phyloP scores from a whole-genome alignment of 2,888 invertebrate genomes.

The Exephanes ischioxanthus region DNA sequence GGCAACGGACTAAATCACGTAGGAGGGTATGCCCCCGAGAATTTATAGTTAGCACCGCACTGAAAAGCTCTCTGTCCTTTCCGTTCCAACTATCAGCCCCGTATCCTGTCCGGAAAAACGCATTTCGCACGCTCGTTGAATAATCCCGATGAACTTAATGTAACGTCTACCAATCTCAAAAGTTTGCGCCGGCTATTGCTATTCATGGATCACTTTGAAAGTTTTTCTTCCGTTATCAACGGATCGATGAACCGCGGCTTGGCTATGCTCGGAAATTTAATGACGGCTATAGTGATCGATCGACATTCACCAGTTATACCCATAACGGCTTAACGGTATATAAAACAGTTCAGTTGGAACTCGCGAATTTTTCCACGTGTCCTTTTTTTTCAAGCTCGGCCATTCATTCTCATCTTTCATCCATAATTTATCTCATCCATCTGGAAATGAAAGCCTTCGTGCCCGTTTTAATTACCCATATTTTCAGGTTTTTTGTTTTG shows the following conservation, averaged over 20 bases:
- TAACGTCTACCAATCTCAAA: slow-evolving; percentile 44
- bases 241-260: slow-evolving; percentile 20
- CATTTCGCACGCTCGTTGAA: slow-evolving; percentile 68
- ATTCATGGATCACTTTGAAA: slow-evolving; percentile 45
- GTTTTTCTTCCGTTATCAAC: neutral
- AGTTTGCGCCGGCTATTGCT: slow-evolving; percentile 36
- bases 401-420: slow-evolving; percentile 13
- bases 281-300: slow-evolving; percentile 12
- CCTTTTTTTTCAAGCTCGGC: slow-evolving; percentile 9
- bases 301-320: neutral
- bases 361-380: slow-evolving; percentile 42
- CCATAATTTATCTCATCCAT: slow-evolving; percentile 57
- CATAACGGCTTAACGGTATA: neutral
- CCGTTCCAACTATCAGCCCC: slow-evolving; percentile 12
- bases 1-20: slow-evolving; percentile 76
- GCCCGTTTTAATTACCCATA: slow-evolving; percentile 61
- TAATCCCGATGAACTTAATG: slow-evolving; percentile 68
- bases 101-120: slow-evolving; percentile 68
- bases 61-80: slow-evolving; percentile 41
- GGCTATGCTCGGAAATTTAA: neutral
- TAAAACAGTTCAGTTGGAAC: slow-evolving; percentile 34
- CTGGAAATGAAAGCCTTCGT: slow-evolving; percentile 69
- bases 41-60: slow-evolving; percentile 76
- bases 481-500: slow-evolving; percentile 56
- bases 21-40: slow-evolving; percentile 65